Evolutionary conservation across 2,888 invertebrate species (phyloP).

Genomic region (Catocala fraxini): DNA sequence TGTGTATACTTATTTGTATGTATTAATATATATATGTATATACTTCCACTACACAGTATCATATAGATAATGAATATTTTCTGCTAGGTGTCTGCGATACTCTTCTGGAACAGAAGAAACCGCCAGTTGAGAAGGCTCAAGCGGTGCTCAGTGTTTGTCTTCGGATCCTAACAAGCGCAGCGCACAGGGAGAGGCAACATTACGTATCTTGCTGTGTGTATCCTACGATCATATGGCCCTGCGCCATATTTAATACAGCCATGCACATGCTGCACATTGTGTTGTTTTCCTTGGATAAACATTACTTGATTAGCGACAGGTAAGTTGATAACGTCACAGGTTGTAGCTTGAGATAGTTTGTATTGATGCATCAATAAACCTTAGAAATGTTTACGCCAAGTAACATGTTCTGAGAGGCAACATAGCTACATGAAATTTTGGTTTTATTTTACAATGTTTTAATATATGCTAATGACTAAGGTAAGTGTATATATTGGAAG

Average conservation of each 20-base stretch:
- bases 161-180: slow-evolving; percentile 64
- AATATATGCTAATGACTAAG: too few species aligned
- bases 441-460: too few species aligned
- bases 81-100: slow-evolving; percentile 70
- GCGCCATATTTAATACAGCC: slow-evolving; percentile 54
- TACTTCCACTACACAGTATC: not conserved
- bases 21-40: too few species aligned
- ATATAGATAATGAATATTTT: not conserved
- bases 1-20: too few species aligned
- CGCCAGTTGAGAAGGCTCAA: slow-evolving; percentile 73
- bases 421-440: too few species aligned
- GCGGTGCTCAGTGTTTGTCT: slow-evolving; percentile 64
- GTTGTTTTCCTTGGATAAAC: slow-evolving; percentile 62
- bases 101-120: slow-evolving; percentile 63
- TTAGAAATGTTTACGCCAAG: too few species aligned
- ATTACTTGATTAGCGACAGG: slow-evolving; percentile 71
- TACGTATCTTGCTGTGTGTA: slow-evolving; percentile 67
- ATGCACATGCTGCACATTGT: slow-evolving; percentile 63
- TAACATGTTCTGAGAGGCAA: too few species aligned
- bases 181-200: slow-evolving; percentile 27
- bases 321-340: slow-evolving; percentile 27
- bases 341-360: too few species aligned
- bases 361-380: too few species aligned
- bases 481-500: too few species aligned
- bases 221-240: slow-evolving; percentile 70